Percentiles rank a stretch among this genome's conserved stretches.
These are phyloP conservation scores for Sebastiscus tertius DNA, from an alignment of 2,797 vertebrate genomes.

Conservation along the genomic window DNA sequence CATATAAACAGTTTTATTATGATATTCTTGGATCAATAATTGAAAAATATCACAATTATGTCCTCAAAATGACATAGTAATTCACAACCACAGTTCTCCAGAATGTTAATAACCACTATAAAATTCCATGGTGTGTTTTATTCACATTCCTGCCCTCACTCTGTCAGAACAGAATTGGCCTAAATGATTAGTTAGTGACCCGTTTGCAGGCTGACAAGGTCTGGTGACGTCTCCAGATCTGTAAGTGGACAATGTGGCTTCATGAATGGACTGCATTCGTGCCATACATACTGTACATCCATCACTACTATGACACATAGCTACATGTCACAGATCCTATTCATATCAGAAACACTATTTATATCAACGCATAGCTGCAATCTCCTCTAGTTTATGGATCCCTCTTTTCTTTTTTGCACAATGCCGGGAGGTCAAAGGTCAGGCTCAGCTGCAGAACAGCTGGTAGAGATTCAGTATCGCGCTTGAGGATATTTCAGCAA, in stretches of 20 bases:
- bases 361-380: background rate
- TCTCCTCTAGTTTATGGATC: background rate
- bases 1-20: background rate
- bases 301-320: background rate
- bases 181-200: background rate
- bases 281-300: background rate
- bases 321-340: background rate
- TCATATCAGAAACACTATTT: background rate
- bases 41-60: background rate
- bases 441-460: slow-evolving; percentile 9
- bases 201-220: background rate
- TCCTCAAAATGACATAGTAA: background rate
- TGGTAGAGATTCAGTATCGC: background rate
- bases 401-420: background rate
- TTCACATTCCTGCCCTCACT: background rate
- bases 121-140: background rate
- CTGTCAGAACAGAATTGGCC: background rate
- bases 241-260: background rate
- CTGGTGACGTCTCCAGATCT: background rate
- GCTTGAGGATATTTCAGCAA: background rate
- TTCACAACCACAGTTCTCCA: background rate
- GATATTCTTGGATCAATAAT: background rate
- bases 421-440: slow-evolving; percentile 29
- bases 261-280: slow-evolving; percentile 1
- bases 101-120: background rate